Base-by-base conservation (phyloP, 1,140 invertebrate species). In the Dryas iulia region DNA sequence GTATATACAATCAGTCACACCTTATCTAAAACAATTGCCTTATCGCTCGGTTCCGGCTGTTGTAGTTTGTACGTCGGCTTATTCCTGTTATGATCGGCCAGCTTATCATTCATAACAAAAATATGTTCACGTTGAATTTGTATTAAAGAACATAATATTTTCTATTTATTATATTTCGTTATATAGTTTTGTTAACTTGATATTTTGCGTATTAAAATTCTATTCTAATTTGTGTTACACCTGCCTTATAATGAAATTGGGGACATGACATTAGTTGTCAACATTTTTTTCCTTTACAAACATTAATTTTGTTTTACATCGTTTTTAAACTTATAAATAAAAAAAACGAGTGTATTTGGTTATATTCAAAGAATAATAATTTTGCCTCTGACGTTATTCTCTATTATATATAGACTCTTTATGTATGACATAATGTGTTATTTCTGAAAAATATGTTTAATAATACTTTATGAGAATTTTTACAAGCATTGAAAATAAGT, bases 31-130 rank as follows among this genome's bases (percentile, higher is more conserved):
- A 70, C 69, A 54, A 71, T 25, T 47, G 8, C 21, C 52, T 74
- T 74, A 76, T 79, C 73, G 70, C 61, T 59, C 53, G 59, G 60
- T 62, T 69, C 59, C 59, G 33, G 31, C 66, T 18, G 73, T 78
- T 66, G 66, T 69, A 71, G 66, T 74, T 76, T 74, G 74, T 77
- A 77, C 70, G 74, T 71, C 59, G 64, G 39, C 24, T 77, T 69
- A 78, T 81, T 84, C 72, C 68, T 78, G 76, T 82, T 83, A 76
- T 75, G 59, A 69, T 66, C 68, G 66, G 54, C 23, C 66, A 69
- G 59, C 57, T 71, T 81, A 56, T 56, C 39, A 21, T 31, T 31
- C 30, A 21, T 21, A 5, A 47, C 39, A 47, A 10, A 39, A 47
- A 47, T 18, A 18, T n/a, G n/a, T 18, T 47, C 1, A 10, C 7